These are phyloP conservation scores for Solea senegalensis DNA, from an alignment of 2,113 vertebrate genomes.

Conservation along the genomic window DNA sequence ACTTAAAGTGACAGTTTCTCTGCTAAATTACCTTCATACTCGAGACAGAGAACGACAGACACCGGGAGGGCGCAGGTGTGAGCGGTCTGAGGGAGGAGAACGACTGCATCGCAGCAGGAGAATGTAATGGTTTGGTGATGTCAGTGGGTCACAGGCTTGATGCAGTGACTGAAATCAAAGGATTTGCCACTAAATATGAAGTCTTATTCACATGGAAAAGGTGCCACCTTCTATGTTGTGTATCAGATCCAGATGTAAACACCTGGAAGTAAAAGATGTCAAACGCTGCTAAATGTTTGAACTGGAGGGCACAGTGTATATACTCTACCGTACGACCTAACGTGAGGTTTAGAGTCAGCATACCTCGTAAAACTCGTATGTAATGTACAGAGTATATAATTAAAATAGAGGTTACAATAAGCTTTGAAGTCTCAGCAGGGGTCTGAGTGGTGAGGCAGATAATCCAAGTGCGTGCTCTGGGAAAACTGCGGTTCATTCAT, in stretches of 20 bases:
- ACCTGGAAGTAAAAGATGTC: no score
- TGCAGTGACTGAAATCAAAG: no score
- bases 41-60: neutral
- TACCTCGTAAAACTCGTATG: slow-evolving; percentile 20
- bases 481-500: slow-evolving; percentile 7
- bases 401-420: slow-evolving; percentile 4
- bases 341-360: slow-evolving; percentile 23
- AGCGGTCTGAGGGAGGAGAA: neutral
- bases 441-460: slow-evolving; percentile 9
- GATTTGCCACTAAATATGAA: no score
- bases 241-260: no score
- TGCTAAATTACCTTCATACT: slow-evolving; percentile 25
- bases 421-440: slow-evolving; percentile 3
- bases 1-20: slow-evolving; percentile 13
- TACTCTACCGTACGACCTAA: neutral
- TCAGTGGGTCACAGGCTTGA: no score
- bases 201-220: no score
- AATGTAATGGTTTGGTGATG: no score
- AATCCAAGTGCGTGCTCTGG: slow-evolving; percentile 1
- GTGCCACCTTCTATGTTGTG: no score
- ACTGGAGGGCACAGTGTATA: neutral
- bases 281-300: no score
- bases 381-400: slow-evolving; percentile 34
- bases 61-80: slow-evolving; percentile 1
- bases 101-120: no score